Conservation (phyloP, 2,888 invertebrate genomes). For the Chaitophorus viminalis region DNA sequence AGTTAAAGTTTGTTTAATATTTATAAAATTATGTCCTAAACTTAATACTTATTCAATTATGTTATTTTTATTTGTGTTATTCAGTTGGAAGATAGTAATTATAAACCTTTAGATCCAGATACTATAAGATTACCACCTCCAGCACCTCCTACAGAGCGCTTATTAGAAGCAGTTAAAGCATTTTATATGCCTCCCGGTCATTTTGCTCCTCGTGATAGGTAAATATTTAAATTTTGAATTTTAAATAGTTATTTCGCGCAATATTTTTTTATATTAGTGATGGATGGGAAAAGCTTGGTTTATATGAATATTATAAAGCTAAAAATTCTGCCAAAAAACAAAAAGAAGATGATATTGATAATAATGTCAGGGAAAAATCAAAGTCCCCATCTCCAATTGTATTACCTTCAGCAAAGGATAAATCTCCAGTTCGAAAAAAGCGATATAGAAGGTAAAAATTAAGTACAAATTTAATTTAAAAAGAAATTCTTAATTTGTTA, state of each 20-base stretch:
- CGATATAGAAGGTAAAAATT: slow-evolving; percentile 71
- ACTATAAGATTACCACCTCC: slow-evolving; percentile 93
- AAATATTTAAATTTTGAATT: slow-evolving; percentile 65
- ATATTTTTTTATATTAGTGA: slow-evolving; percentile 69
- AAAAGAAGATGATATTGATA: slow-evolving; percentile 83
- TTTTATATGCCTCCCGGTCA: slow-evolving; percentile 96
- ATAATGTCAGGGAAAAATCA: slow-evolving; percentile 77
- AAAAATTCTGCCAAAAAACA: slow-evolving; percentile 90
- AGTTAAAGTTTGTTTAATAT: slow-evolving; percentile 76
- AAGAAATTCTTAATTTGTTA: neutral
- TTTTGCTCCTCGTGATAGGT: slow-evolving; percentile 94
- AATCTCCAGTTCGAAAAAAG: slow-evolving; percentile 75
- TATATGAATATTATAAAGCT: slow-evolving; percentile 97
- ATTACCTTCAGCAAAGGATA: slow-evolving; percentile 78
- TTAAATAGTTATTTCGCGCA: neutral
- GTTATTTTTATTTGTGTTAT: slow-evolving; percentile 63
- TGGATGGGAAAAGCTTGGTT: slow-evolving; percentile 97
- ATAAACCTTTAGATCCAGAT: slow-evolving; percentile 88
- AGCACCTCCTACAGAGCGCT: slow-evolving; percentile 91
- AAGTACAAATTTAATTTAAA: neutral
- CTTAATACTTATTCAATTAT: slow-evolving; percentile 9
- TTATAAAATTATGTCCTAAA: slow-evolving; percentile 6
- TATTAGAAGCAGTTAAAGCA: slow-evolving; percentile 93
- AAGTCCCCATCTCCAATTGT: slow-evolving; percentile 83
- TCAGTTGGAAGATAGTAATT: slow-evolving; percentile 87